Evolutionary conservation across 2,113 vertebrate species (phyloP).

Genomic region (Pomatorhinus ruficollis): DNA sequence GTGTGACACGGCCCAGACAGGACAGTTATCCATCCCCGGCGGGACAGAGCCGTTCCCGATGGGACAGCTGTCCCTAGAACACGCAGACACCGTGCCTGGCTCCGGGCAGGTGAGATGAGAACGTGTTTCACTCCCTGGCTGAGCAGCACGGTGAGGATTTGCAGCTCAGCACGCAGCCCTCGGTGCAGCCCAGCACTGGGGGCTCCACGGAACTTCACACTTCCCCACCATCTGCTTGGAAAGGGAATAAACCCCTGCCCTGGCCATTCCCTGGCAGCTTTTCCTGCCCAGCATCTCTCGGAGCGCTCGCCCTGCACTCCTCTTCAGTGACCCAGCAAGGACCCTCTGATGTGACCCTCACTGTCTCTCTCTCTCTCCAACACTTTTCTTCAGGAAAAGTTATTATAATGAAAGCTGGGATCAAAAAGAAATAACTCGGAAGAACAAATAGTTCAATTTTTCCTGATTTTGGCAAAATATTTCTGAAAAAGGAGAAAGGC

Average conservation of each 20-base stretch:
- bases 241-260: not conserved
- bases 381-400: not conserved
- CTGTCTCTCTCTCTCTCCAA: not conserved
- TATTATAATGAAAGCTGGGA: not conserved
- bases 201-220: not conserved
- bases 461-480: not conserved
- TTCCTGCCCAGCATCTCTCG: not conserved
- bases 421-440: not conserved
- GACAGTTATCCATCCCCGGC: not conserved
- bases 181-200: rapidly evolving
- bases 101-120: not conserved
- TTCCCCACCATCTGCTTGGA: not conserved
- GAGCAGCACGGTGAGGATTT: rapidly evolving
- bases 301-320: rapidly evolving
- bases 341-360: not conserved
- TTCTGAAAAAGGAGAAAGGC: not conserved
- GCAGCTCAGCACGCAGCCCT: rapidly evolving
- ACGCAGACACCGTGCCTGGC: not conserved
- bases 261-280: not conserved
- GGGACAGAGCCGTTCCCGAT: not conserved
- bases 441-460: rapidly evolving
- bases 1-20: not conserved
- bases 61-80: not conserved
- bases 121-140: rapidly evolving
- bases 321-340: not conserved